Evolutionary conservation across 2,797 vertebrate genomes (phyloP).

Genomic region (Eulemur albifrons): DNA sequence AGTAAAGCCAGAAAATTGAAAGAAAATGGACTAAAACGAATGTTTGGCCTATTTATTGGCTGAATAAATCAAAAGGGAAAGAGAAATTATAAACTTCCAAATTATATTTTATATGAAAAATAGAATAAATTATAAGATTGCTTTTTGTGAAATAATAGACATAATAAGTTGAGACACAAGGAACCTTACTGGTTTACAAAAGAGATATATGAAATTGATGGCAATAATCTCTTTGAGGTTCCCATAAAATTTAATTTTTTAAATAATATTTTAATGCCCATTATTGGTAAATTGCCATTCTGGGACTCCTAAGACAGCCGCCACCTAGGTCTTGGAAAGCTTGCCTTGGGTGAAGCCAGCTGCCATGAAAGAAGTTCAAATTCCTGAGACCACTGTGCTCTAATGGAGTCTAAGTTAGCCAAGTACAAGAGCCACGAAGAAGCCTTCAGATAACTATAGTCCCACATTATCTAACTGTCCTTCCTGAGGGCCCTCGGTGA

Average conservation of each 20-base stretch:
- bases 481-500: not conserved
- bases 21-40: conserved; percentile 5
- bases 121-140: not conserved
- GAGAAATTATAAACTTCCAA: not conserved
- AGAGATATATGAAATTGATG: not conserved
- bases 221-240: not conserved
- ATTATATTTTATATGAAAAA: not conserved
- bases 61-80: conserved; percentile 13
- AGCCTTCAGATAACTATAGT: not conserved
- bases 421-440: not conserved
- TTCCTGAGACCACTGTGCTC: not conserved
- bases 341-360: not conserved
- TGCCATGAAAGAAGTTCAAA: not conserved
- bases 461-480: not conserved
- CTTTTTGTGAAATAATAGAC: not conserved
- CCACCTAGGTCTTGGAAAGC: not conserved
- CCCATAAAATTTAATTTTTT: not conserved
- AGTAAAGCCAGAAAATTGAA: not conserved
- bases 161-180: not conserved
- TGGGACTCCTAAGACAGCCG: not conserved
- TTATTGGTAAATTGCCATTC: not conserved
- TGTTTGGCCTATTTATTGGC: not conserved
- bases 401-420: not conserved
- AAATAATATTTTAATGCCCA: not conserved
- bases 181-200: not conserved